These are phyloP conservation scores for Perca fluviatilis DNA, from an alignment of 2,113 vertebrate genomes.

Conservation along the genomic window DNA sequence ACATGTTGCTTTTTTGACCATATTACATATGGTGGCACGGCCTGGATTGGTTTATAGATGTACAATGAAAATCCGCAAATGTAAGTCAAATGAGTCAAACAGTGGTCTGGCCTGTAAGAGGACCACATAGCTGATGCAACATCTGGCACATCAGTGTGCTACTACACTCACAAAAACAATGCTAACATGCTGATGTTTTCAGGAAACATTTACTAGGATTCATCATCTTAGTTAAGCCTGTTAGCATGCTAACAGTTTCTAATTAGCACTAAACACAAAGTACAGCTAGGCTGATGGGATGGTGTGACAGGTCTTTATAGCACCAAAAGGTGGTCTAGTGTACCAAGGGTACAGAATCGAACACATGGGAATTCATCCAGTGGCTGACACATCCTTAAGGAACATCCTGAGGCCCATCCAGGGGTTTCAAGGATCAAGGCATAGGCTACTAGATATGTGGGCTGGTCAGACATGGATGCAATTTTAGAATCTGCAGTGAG, in stretches of 20 bases:
- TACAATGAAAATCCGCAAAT: neutral
- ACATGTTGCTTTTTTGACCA: neutral
- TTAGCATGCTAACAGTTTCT: no score
- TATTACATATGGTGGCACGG: neutral
- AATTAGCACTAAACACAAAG: neutral
- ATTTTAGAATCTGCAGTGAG: conserved; percentile 1
- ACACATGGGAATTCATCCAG: no score
- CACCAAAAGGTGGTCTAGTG: no score
- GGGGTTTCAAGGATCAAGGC: neutral
- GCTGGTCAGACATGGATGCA: neutral
- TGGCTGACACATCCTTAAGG: neutral
- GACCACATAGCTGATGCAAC: no score
- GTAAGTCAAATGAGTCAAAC: neutral
- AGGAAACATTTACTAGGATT: no score
- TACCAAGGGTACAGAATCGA: no score
- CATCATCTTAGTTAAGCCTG: no score
- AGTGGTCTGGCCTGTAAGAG: neutral
- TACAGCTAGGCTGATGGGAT: neutral
- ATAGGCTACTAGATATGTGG: neutral
- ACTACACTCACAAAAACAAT: no score
- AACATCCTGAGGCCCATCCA: neutral
- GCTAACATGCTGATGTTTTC: no score
- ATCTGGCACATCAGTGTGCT: no score
- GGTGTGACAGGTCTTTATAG: no score
- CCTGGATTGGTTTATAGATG: neutral